Evolutionary conservation across 2,113 vertebrate species (phyloP).

Genomic region (Picathartes gymnocephalus): DNA sequence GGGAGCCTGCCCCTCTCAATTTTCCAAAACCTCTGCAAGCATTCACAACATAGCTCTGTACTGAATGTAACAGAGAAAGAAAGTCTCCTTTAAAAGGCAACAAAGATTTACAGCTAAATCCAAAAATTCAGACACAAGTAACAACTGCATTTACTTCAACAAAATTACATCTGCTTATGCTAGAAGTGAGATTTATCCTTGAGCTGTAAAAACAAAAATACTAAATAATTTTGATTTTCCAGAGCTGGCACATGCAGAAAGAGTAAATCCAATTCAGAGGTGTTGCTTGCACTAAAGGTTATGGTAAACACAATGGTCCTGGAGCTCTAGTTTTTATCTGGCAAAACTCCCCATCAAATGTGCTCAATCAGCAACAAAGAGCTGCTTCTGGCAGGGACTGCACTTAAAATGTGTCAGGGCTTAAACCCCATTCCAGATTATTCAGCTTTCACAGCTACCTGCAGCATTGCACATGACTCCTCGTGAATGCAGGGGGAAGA

Average conservation of each 20-base stretch:
- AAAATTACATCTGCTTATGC: background rate
- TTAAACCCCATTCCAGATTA: accelerated
- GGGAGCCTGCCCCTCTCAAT: background rate
- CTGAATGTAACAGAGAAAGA: background rate
- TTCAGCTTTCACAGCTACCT: background rate
- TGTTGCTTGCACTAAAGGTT: background rate
- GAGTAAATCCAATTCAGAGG: background rate
- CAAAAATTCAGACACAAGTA: background rate
- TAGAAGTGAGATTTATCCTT: background rate
- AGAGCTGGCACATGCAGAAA: background rate
- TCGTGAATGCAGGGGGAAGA: background rate
- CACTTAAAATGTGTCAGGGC: accelerated
- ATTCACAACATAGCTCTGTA: background rate
- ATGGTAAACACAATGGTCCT: background rate
- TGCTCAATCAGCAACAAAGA: background rate
- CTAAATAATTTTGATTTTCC: slow-evolving; percentile 22
- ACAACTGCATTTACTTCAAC: background rate
- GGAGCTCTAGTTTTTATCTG: background rate
- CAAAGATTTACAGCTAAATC: background rate
- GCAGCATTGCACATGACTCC: background rate
- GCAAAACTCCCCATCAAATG: background rate
- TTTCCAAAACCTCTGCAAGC: background rate
- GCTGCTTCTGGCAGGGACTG: background rate
- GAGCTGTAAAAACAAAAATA: background rate
- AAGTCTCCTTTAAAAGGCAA: background rate